phyloP scores from a whole-genome alignment of 2,888 invertebrate genomes.

The Hyppa rectilinea region DNA sequence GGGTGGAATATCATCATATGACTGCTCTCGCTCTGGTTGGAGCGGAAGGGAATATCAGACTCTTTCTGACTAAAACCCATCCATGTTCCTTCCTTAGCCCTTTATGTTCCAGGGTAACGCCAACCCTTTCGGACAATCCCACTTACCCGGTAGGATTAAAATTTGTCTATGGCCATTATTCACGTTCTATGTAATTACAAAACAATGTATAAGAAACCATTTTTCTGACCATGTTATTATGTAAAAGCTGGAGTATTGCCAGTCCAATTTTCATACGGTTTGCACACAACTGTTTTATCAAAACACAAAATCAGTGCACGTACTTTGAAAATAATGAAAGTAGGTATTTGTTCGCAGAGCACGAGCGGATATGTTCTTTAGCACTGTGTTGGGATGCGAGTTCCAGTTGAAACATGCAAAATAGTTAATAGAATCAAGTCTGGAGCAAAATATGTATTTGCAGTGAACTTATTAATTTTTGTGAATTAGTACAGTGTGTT shows the following conservation, averaged over 20 bases:
- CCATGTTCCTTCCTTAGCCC: too few species aligned
- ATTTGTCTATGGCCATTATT: too few species aligned
- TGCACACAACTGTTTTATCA: slow-evolving; percentile 54
- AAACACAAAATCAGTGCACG: slow-evolving; percentile 38
- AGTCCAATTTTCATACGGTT: slow-evolving; percentile 52
- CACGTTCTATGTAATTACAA: background rate
- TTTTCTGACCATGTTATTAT: slow-evolving; percentile 4
- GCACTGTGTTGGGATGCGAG: slow-evolving; percentile 22
- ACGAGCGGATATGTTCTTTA: slow-evolving; percentile 36
- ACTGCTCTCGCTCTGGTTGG: too few species aligned
- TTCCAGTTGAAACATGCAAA: slow-evolving; percentile 19
- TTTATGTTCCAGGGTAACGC: too few species aligned
- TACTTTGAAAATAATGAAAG: slow-evolving; percentile 47
- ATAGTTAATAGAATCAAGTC: slow-evolving; percentile 34
- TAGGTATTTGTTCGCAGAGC: slow-evolving; percentile 48
- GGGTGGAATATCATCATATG: too few species aligned
- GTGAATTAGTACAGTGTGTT: too few species aligned
- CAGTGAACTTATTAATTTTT: slow-evolving; percentile 28
- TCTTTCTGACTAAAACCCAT: too few species aligned
- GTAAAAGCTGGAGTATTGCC: slow-evolving; percentile 53
- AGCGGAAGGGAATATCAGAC: too few species aligned
- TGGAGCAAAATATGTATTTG: background rate
- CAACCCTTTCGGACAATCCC: too few species aligned
- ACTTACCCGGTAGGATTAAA: too few species aligned
- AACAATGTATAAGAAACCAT: background rate